These are phyloP conservation scores for Urocyon cinereoargenteus DNA, from an alignment of 2,797 vertebrate genomes.

Conservation along the genomic window DNA sequence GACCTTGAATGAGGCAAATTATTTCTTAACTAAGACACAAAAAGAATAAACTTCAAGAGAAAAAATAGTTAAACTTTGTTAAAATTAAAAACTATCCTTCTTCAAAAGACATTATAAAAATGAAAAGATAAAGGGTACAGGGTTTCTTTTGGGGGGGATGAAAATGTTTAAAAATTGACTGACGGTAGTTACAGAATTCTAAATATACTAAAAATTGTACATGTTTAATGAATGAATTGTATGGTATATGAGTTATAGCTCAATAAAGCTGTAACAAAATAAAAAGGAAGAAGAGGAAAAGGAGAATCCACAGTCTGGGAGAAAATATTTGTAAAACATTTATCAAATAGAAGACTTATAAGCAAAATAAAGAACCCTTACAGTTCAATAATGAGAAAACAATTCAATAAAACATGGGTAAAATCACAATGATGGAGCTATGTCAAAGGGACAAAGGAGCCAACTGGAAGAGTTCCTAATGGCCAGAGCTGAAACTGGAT, in stretches of 20 bases:
- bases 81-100: background rate
- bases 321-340: background rate
- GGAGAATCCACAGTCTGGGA: background rate
- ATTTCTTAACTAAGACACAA: background rate
- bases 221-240: background rate
- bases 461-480: background rate
- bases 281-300: background rate
- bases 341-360: background rate
- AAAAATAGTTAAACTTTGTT: background rate
- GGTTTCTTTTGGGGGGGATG: background rate
- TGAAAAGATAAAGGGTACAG: background rate
- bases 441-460: background rate
- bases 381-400: background rate
- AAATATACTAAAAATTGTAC: background rate
- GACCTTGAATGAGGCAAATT: background rate
- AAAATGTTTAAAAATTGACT: background rate
- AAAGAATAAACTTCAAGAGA: background rate
- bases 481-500: background rate
- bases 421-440: background rate
- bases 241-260: background rate
- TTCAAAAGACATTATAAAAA: background rate
- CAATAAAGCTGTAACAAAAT: background rate
- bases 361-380: background rate
- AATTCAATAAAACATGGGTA: background rate
- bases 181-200: background rate